phyloP scores from a whole-genome alignment of 2,113 vertebrate species.

The Arvicanthis niloticus region DNA sequence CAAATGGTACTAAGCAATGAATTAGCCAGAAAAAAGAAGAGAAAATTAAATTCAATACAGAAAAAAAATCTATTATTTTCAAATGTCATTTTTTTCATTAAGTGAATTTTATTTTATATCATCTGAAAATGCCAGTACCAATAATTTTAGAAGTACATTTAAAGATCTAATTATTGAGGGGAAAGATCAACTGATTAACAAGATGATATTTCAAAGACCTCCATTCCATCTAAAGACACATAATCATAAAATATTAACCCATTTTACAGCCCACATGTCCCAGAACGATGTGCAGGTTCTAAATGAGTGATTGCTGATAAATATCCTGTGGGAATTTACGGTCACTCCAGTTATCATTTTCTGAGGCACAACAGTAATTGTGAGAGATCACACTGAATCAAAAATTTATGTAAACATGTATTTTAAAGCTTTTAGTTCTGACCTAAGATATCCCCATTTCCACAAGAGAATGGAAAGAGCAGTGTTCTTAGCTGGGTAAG shows the following conservation, averaged over 20 bases:
- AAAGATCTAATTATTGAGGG: slow-evolving; percentile 76
- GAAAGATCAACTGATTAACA: slow-evolving; percentile 80
- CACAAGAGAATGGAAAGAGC: not conserved
- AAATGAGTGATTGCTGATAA: slow-evolving; percentile 26
- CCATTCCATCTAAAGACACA: slow-evolving; percentile 44
- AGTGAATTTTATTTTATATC: slow-evolving; percentile 78
- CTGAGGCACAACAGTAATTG: not conserved
- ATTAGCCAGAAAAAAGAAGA: slow-evolving; percentile 40
- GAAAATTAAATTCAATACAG: slow-evolving; percentile 50
- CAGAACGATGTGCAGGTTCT: slow-evolving; percentile 63
- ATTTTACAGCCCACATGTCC: slow-evolving; percentile 52
- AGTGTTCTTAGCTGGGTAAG: not conserved
- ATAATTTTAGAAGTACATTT: slow-evolving; percentile 79
- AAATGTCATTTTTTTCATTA: slow-evolving; percentile 71
- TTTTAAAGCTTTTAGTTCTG: not conserved
- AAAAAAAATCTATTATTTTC: slow-evolving; percentile 71
- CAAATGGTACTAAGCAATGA: slow-evolving; percentile 57
- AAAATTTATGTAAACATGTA: slow-evolving; percentile 63
- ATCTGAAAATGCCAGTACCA: slow-evolving; percentile 78
- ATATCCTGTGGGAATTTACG: slow-evolving; percentile 33
- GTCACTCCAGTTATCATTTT: not conserved
- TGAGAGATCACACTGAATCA: not conserved
- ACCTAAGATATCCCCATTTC: not conserved
- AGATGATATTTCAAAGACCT: slow-evolving; percentile 70
- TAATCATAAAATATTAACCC: slow-evolving; percentile 66